These are phyloP conservation scores for Sphenopsis melanotis DNA, from an alignment of 2,797 vertebrate genomes.

Conservation along the genomic window DNA sequence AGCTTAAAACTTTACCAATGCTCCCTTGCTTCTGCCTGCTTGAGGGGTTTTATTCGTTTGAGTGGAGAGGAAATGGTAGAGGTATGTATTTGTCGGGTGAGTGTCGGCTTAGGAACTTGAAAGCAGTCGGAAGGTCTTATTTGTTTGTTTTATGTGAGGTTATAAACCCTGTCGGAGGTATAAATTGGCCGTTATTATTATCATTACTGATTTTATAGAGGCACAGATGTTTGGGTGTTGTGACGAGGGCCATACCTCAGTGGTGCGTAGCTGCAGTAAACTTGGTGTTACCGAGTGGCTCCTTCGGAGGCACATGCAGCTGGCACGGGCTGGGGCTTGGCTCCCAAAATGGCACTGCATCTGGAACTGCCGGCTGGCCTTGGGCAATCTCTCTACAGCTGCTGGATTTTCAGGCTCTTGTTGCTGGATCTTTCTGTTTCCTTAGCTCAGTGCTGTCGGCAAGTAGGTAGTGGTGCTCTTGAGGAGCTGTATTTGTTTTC, in stretches of 20 bases:
- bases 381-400: background rate
- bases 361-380: accelerated
- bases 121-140: background rate
- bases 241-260: accelerated
- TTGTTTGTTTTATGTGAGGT: background rate
- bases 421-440: background rate
- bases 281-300: background rate
- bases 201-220: background rate
- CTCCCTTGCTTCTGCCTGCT: background rate
- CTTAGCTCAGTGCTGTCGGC: background rate
- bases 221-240: background rate
- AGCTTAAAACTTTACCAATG: background rate
- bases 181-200: background rate
- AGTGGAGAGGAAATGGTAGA: background rate
- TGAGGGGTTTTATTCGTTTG: background rate
- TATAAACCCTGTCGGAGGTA: background rate
- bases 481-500: background rate
- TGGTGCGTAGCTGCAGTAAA: background rate
- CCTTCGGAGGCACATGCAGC: accelerated
- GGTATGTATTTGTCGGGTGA: background rate
- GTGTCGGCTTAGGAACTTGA: background rate
- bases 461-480: background rate
- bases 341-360: background rate
- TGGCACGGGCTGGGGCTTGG: background rate
- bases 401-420: background rate